Evolutionary conservation across 2,888 invertebrate genomes (phyloP), one percentile per base, ranked within the genome.

Genomic region (Sphecodes monilicornis): DNA sequence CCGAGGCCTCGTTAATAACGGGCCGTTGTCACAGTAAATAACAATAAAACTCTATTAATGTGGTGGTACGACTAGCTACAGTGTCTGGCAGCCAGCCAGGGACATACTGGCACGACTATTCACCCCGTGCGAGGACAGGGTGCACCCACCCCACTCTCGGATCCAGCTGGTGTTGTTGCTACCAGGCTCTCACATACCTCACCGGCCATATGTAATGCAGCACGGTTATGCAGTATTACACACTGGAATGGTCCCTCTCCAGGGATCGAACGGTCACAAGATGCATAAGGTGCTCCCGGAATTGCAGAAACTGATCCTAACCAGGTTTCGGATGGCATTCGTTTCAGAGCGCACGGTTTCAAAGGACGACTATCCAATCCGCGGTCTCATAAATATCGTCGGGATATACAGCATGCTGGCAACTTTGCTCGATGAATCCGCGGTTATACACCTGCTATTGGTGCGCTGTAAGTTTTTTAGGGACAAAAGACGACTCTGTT

Each of bases 31-130:
- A 91, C 92, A 91, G 93, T 94, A 94, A 94, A 94, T 94, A 94
- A 94, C 94, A 94, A 94, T 94, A 94, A 94, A 94, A 94, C 93
- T 94, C 93, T 92, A 94, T 94, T 93, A 94, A 93, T 93, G 94
- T 90, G 92, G 93, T 92, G 92, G 93, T 89, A 89, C 91, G 90
- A 90, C 92, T 93, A 93, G 93, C 91, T 93, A 92, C 91, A 88
- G 89, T 86, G 87, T 78, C 90, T 93, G 93, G 92, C 93, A 84
- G 84, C 79, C 84, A 72, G 93, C 93, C 93, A 94, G 91, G 82
- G 89, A 91, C 92, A 91, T 92, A 91, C 91, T 90, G 86, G 88
- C 86, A 86, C 89, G 88, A 91, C 90, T 92, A 91, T 92, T 92
- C 92, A 92, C 90, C 91, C 91, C 90, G 86, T 87, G 90, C 36